Percentiles rank a stretch among this genome's conserved stretches.
Evolutionary conservation across 2,888 invertebrate species (phyloP).

Genomic region (Chesias legatella): DNA sequence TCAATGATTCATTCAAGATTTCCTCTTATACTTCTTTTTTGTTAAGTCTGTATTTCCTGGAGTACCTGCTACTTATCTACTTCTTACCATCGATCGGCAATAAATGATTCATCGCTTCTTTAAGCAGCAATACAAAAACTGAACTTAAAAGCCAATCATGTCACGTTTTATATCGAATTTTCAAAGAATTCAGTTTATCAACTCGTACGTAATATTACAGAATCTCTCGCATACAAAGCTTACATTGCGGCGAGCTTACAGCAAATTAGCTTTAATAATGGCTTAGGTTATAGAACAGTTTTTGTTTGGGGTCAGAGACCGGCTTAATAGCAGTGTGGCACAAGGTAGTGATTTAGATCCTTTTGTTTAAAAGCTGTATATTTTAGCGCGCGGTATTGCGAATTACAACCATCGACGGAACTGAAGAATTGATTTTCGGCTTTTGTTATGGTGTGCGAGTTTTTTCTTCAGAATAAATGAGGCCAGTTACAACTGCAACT

Average conservation of each 20-base stretch:
- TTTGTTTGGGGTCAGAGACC: slow-evolving; percentile 48
- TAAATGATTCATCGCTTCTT: slow-evolving; percentile 10
- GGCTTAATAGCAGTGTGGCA: slow-evolving; percentile 25
- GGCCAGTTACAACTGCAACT: too few relatives aligned
- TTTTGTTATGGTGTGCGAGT: too few relatives aligned
- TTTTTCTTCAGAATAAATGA: too few relatives aligned
- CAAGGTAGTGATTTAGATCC: slow-evolving; percentile 24
- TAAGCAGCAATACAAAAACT: slow-evolving; percentile 5
- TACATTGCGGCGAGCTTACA: slow-evolving; percentile 25
- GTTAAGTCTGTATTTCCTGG: too few relatives aligned
- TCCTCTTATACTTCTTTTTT: too few relatives aligned
- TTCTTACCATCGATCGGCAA: slow-evolving; percentile 4
- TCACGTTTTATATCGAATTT: slow-evolving; percentile 44
- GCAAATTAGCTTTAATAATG: slow-evolving; percentile 43
- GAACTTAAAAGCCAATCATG: slow-evolving; percentile 18
- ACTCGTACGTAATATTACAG: slow-evolving; percentile 13
- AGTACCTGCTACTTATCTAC: background rate
- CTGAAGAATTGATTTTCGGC: too few relatives aligned
- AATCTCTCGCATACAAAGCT: slow-evolving; percentile 17
- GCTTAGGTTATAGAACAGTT: slow-evolving; percentile 36
- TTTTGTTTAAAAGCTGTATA: slow-evolving; percentile 17
- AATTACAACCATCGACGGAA: too few relatives aligned
- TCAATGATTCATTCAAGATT: too few relatives aligned
- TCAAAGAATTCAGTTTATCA: slow-evolving; percentile 29
- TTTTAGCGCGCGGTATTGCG: background rate